Evolutionary conservation across 2,888 invertebrate species (phyloP).

Genomic region (Ypsolopha scabrella): DNA sequence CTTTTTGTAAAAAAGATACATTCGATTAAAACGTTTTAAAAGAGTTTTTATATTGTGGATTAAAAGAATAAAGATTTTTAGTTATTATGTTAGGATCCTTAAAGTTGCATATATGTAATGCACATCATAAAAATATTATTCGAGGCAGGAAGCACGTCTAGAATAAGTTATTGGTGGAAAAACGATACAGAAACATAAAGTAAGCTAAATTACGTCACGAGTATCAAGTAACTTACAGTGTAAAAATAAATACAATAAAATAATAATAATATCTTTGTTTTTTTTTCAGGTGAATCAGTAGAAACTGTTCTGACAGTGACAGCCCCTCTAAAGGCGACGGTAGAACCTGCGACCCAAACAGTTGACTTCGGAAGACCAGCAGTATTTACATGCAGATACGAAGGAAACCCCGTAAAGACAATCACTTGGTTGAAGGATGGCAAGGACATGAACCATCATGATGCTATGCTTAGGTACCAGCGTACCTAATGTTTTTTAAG

Average conservation of each 20-base stretch:
- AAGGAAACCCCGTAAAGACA: conserved; percentile 91
- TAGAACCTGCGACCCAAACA: conserved; percentile 92
- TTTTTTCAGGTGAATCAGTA: conserved; percentile 86
- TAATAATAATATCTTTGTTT: not conserved
- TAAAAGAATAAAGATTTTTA: too few species aligned
- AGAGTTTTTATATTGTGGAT: too few species aligned
- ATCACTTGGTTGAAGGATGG: conserved; percentile 95
- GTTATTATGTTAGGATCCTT: too few species aligned
- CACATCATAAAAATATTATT: too few species aligned
- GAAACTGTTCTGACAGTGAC: conserved; percentile 94
- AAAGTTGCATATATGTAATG: too few species aligned
- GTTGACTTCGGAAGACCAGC: conserved; percentile 95
- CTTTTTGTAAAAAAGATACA: not conserved
- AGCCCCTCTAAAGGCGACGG: conserved; percentile 87
- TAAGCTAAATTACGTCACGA: too few species aligned
- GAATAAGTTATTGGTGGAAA: not conserved
- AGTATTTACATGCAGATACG: conserved; percentile 90
- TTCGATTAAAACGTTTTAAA: not conserved
- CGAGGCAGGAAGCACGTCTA: too few species aligned
- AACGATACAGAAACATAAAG: too few species aligned
- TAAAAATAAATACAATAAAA: not conserved
- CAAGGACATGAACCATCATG: conserved; percentile 84
- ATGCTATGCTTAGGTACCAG: conserved; percentile 75
- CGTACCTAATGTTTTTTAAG: not conserved
- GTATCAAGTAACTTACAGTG: too few species aligned